Evolutionary conservation across 2,797 vertebrate species (phyloP).

Genomic region (Siniperca obscura): DNA sequence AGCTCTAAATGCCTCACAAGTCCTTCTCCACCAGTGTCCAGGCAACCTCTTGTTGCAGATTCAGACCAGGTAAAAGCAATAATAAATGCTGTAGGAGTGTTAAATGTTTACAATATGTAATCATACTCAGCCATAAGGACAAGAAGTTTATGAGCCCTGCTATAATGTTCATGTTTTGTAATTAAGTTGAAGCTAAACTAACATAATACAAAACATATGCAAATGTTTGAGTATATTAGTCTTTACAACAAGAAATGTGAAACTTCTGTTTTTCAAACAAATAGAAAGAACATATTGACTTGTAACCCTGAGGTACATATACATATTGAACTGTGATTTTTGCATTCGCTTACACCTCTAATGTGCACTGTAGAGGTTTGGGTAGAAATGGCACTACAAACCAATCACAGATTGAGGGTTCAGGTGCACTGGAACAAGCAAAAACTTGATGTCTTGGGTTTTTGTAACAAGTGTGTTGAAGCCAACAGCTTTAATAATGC

Average conservation of each 20-base stretch:
- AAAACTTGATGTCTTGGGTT: constrained; percentile 6
- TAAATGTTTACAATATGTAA: neutral
- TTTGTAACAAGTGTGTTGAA: constrained; percentile 7
- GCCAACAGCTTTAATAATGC: constrained; percentile 26
- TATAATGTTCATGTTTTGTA: neutral
- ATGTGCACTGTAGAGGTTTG: neutral
- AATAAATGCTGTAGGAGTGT: neutral
- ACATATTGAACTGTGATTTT: neutral
- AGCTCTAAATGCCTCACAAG: neutral
- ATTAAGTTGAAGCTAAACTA: neutral
- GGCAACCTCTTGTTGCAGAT: neutral
- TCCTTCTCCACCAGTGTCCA: neutral
- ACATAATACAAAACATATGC: neutral
- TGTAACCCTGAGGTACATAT: neutral
- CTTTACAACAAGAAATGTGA: neutral
- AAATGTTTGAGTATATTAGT: neutral
- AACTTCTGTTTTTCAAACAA: neutral
- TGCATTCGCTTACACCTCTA: neutral
- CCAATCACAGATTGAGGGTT: neutral
- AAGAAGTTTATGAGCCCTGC: no score
- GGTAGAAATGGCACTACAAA: neutral
- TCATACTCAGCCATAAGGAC: neutral
- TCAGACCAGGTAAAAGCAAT: neutral
- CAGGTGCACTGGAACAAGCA: constrained; percentile 19
- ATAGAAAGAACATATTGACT: neutral